Percentiles rank a stretch among this genome's conserved stretches.
These are phyloP conservation scores for Equus przewalskii DNA, from an alignment of 2,113 vertebrate species.

Conservation along the genomic window DNA sequence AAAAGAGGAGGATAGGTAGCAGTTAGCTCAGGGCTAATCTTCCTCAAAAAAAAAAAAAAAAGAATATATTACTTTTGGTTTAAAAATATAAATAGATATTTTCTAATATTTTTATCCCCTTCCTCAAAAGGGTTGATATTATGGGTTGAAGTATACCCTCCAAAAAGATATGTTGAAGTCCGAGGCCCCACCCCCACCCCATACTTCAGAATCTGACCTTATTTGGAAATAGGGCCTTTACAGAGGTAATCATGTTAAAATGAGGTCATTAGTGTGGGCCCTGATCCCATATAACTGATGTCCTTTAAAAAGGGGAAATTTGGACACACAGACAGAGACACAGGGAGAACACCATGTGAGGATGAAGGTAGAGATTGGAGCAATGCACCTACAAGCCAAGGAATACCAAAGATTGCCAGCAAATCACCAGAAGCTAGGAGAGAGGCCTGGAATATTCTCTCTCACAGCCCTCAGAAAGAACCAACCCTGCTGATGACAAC, in stretches of 20 bases:
- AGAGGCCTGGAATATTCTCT: background rate
- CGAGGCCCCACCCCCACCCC: background rate
- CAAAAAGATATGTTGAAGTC: background rate
- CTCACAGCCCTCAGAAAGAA: background rate
- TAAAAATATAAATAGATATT: conserved; percentile 1
- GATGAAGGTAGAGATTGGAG: background rate
- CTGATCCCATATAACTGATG: background rate
- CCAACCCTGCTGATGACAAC: background rate
- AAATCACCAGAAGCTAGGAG: background rate
- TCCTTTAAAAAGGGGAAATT: background rate
- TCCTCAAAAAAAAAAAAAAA: too few relatives aligned
- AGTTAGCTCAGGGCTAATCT: too few relatives aligned
- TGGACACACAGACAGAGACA: background rate
- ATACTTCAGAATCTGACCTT: background rate
- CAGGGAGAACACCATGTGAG: background rate
- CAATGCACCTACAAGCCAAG: background rate
- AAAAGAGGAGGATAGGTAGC: too few relatives aligned
- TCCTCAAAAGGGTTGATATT: background rate
- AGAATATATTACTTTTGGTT: background rate
- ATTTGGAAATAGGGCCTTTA: background rate
- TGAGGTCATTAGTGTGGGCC: background rate
- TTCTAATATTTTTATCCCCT: background rate
- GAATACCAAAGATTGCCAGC: background rate
- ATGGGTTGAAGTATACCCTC: background rate
- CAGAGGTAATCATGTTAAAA: background rate